Conservation (phyloP, 2,888 invertebrate genomes). For the Pyrochroa serraticornis region DNA sequence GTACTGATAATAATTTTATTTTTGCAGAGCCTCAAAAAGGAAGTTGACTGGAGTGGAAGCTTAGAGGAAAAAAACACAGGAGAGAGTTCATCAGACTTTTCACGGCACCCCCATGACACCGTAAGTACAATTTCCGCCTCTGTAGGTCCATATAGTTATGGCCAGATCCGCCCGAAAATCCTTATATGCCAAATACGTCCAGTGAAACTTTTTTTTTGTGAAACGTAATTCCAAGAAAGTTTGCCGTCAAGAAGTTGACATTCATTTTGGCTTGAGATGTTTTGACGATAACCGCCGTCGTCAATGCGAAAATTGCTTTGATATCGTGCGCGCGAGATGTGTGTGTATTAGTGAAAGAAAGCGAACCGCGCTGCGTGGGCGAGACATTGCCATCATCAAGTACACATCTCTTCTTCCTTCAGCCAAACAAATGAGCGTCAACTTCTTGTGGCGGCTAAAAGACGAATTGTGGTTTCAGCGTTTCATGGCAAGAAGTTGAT, state of each 20-base stretch:
- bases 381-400: neutral
- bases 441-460: conserved; percentile 71
- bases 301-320: neutral
- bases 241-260: conserved; percentile 92
- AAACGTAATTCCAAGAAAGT: conserved; percentile 20
- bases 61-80: conserved; percentile 76
- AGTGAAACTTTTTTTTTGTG: conserved; percentile 2
- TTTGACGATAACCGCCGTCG: neutral
- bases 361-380: too few species aligned
- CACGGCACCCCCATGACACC: conserved; percentile 79
- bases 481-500: conserved; percentile 86
- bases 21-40: conserved; percentile 86
- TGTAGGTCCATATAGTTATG: neutral
- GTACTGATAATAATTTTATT: conserved; percentile 27
- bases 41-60: conserved; percentile 80
- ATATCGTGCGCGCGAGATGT: neutral
- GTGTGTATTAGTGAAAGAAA: neutral
- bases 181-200: neutral
- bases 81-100: conserved; percentile 78
- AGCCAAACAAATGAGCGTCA: conserved; percentile 87
- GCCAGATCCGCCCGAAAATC: neutral
- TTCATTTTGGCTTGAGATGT: conserved; percentile 86
- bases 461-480: neutral
- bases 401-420: conserved; percentile 46
- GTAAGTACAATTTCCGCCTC: conserved; percentile 63